Evolutionary conservation across 2,888 invertebrate genomes (phyloP), one percentile per base, ranked within the genome.

Genomic region (Andrena praecox): DNA sequence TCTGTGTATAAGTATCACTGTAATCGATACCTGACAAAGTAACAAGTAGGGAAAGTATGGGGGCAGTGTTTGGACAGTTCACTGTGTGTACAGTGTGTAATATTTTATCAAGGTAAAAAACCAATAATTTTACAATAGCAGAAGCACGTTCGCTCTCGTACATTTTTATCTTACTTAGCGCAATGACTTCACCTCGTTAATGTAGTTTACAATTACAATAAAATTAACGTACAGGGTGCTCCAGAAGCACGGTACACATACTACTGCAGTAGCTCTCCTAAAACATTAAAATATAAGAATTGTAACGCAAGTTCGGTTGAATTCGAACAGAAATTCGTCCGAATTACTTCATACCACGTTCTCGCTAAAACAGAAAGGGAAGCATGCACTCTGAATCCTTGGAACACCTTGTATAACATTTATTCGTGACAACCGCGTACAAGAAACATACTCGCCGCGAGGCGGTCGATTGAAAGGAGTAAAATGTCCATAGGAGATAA

Each of bases 61-160:
- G 78, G 80, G 81, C 70, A 79, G 74, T 77, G 70, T 87, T 73
- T 87, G 29, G 71, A 84, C 62, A 72, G 62, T 84, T 76, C 76
- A 66, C 31, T 80, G 71, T 82, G 52, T 82, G 52, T 84, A 86
- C 80, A 88, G 66, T 86, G 80, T 81, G 78, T 81, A 87, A 82
- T 84, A 80, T 84, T 85, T 87, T 87, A 87, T 87, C 88, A 87
- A 82, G 84, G 80, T 85, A 87, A 80, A 87, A 87, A 87, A 87
- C 77, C 74, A 85, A 80, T 81, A 80, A 80, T 83, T 73, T 87
- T 85, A 83, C 73, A 79, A 78, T 83, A 84, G 80, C 77, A 85
- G 77, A 83, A 87, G 85, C 84, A 75, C 75, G 56, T 68, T 67
- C 60, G 72, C 64, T 77, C 75, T 81, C 74, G 67, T 79, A 85